phyloP scores from a whole-genome alignment of 1,140 invertebrate genomes.

The Amyelois transitella region DNA sequence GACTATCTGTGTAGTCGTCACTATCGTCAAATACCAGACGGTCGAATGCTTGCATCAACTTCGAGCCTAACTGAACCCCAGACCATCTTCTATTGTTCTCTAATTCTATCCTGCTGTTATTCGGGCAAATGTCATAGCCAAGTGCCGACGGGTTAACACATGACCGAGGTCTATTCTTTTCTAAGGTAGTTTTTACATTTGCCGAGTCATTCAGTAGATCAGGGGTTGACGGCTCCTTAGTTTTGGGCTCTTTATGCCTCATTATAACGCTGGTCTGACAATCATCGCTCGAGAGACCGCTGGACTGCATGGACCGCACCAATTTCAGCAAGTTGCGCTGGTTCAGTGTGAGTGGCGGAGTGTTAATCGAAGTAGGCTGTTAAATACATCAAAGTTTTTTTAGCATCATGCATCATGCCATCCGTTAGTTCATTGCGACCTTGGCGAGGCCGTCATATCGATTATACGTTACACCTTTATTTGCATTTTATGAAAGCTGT shows the following conservation, averaged over 20 bases:
- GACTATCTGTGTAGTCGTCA: slow-evolving; percentile 84
- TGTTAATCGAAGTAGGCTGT: slow-evolving; percentile 70
- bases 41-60: slow-evolving; percentile 82
- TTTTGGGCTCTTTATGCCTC: slow-evolving; percentile 67
- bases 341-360: slow-evolving; percentile 71
- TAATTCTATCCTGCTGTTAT: slow-evolving; percentile 74
- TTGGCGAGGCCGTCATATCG: slow-evolving; percentile 32
- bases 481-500: slow-evolving; percentile 73
- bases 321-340: slow-evolving; percentile 75
- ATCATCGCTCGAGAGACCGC: slow-evolving; percentile 72
- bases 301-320: slow-evolving; percentile 74
- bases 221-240: slow-evolving; percentile 68
- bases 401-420: slow-evolving; percentile 65
- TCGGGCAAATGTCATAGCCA: slow-evolving; percentile 67
- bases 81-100: slow-evolving; percentile 83
- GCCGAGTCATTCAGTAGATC: slow-evolving; percentile 75
- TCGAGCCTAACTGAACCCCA: slow-evolving; percentile 80
- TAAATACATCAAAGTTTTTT: slow-evolving; percentile 66
- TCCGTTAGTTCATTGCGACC: slow-evolving; percentile 43
- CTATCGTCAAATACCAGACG: slow-evolving; percentile 80
- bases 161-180: slow-evolving; percentile 79
- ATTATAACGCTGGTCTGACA: slow-evolving; percentile 71
- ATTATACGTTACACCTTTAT: slow-evolving; percentile 46
- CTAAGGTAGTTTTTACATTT: slow-evolving; percentile 64
- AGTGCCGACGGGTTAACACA: slow-evolving; percentile 76